These are phyloP conservation scores for Melipona quadrifasciata DNA, from an alignment of 1,140 invertebrate genomes.

Conservation along the genomic window DNA sequence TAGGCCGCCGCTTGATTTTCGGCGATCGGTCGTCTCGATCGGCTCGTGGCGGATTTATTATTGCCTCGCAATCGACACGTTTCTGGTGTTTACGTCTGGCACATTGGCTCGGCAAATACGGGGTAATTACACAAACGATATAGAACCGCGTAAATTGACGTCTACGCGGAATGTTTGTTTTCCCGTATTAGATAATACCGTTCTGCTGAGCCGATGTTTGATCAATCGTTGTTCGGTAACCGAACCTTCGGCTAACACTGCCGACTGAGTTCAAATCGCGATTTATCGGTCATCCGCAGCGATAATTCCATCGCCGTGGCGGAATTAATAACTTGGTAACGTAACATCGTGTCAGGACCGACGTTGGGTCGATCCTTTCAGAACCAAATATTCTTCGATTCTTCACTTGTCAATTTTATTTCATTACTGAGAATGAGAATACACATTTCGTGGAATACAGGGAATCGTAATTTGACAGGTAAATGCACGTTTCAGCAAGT, in stretches of 20 bases:
- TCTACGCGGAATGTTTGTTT: slow-evolving; percentile 23
- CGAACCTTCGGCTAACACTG: slow-evolving; percentile 1
- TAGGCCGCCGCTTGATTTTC: not conserved
- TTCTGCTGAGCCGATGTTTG: not conserved
- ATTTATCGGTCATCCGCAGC: not conserved
- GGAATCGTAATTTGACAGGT: too few relatives aligned
- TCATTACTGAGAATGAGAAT: not conserved
- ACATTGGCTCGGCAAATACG: not conserved
- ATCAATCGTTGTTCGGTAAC: slow-evolving; percentile 12
- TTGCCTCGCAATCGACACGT: not conserved
- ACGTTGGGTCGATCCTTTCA: not conserved
- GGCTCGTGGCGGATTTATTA: slow-evolving; percentile 1
- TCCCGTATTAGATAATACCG: slow-evolving; percentile 2
- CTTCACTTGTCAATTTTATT: not conserved
- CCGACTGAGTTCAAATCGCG: not conserved
- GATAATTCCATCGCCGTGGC: not conserved
- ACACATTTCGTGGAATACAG: not conserved
- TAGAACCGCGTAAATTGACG: slow-evolving; percentile 21
- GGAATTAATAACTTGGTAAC: not conserved
- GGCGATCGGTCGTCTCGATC: too few relatives aligned
- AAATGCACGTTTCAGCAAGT: too few relatives aligned
- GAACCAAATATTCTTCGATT: not conserved
- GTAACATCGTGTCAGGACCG: not conserved
- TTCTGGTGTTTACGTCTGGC: slow-evolving; percentile 6
- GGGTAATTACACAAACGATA: not conserved